Evolutionary conservation across 2,113 vertebrate genomes (phyloP).

Genomic region (Charadrius vociferus): DNA sequence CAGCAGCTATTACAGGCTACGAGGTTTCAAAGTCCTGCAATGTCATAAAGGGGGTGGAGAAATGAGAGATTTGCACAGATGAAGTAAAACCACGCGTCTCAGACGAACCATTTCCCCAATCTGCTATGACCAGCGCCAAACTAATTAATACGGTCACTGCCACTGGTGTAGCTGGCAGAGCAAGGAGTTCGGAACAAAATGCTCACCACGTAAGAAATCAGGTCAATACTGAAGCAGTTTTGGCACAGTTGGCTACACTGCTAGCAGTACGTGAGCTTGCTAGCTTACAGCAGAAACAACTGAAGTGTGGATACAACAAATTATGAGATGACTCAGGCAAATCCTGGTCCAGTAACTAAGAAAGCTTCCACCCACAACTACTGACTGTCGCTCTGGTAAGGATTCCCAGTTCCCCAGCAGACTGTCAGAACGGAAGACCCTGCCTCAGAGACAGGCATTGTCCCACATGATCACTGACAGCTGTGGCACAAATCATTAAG

Average conservation of each 20-base stretch:
- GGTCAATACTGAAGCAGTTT: not conserved
- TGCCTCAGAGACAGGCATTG: accelerated
- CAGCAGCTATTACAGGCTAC: not conserved
- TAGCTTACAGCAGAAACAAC: not conserved
- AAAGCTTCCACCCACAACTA: not conserved
- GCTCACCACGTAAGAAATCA: not conserved
- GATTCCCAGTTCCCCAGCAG: not conserved
- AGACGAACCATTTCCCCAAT: accelerated
- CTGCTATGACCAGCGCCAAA: not conserved
- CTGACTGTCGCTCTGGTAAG: not conserved
- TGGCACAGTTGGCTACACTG: not conserved
- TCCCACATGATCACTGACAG: not conserved
- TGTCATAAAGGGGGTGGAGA: not conserved
- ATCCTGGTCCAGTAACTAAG: not conserved
- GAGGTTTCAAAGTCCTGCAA: not conserved
- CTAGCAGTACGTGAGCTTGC: not conserved
- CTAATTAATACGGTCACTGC: not conserved
- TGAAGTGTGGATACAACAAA: not conserved
- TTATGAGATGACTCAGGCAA: not conserved
- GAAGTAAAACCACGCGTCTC: not conserved
- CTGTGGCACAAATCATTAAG: not conserved
- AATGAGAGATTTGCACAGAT: not conserved
- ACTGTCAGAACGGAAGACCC: not conserved
- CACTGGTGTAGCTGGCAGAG: not conserved
- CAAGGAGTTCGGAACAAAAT: accelerated